A percentile compares a stretch with the other conserved stretches of the same genome.
These are phyloP conservation scores for Cryptocephalus moraei DNA, from an alignment of 2,888 invertebrate species.

Conservation along the genomic window DNA sequence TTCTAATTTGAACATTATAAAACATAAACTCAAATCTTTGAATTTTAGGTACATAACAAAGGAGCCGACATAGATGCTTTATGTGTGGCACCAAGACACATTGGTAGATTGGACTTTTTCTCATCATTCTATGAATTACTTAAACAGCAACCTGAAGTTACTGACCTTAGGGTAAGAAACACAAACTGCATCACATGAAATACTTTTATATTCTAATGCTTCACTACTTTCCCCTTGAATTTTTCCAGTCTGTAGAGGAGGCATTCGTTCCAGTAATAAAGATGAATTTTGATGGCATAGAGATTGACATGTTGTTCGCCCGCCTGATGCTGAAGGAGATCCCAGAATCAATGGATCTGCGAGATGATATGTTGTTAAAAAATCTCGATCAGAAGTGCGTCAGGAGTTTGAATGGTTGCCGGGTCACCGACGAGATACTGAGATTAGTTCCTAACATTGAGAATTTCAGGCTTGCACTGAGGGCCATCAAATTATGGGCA, in stretches of 20 bases:
- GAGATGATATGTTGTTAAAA: conserved; percentile 83
- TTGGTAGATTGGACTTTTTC: conserved; percentile 91
- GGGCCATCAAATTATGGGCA: conserved; percentile 97
- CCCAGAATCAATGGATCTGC: conserved; percentile 79
- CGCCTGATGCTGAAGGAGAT: conserved; percentile 90
- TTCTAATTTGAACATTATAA: too few species aligned
- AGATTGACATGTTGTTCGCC: conserved; percentile 97
- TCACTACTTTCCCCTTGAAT: background rate
- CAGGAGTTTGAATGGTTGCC: conserved; percentile 91
- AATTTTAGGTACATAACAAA: conserved; percentile 70
- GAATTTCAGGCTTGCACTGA: conserved; percentile 83
- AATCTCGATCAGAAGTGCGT: conserved; percentile 96
- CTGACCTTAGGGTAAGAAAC: conserved; percentile 59
- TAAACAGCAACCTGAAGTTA: conserved; percentile 75
- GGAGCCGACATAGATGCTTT: conserved; percentile 99
- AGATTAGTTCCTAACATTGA: conserved; percentile 91
- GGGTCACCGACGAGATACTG: conserved; percentile 97
- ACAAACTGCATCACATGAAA: conserved; percentile 3
- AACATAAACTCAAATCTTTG: background rate
- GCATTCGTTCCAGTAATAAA: conserved; percentile 99
- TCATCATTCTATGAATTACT: conserved; percentile 87
- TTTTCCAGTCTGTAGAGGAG: conserved; percentile 75
- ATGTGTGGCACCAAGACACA: conserved; percentile 94
- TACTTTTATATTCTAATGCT: background rate
- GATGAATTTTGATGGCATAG: conserved; percentile 97